phyloP scores from a whole-genome alignment of 2,888 invertebrate genomes.

The Stictocephala bisonia region DNA sequence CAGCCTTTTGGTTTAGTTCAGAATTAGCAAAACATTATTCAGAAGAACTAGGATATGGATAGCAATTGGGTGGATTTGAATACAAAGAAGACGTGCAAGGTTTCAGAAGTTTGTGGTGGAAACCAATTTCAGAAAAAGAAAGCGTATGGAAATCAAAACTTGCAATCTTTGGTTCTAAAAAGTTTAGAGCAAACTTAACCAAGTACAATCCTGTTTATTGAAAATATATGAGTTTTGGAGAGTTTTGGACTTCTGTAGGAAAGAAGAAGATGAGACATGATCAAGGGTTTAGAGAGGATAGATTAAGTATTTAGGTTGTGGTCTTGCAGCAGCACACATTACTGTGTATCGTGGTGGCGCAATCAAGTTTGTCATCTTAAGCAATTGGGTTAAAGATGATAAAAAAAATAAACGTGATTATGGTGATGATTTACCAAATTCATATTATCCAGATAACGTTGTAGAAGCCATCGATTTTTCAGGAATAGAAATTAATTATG shows the following conservation, averaged over 20 bases:
- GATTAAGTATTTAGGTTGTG: constrained; percentile 76
- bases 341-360: constrained; percentile 79
- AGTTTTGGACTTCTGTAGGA: constrained; percentile 70
- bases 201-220: constrained; percentile 14
- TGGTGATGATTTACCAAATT: constrained; percentile 70
- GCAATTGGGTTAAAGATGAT: constrained; percentile 65
- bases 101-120: constrained; percentile 13
- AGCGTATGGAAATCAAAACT: constrained; percentile 9
- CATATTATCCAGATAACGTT: constrained; percentile 70
- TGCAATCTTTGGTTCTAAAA: not conserved
- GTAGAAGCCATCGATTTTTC: constrained; percentile 87
- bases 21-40: too few species aligned
- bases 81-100: constrained; percentile 12
- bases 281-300: constrained; percentile 71
- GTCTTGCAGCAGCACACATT: constrained; percentile 90
- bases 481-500: constrained; percentile 78
- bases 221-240: constrained; percentile 10
- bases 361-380: constrained; percentile 72
- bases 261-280: constrained; percentile 68
- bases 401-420: constrained; percentile 60
- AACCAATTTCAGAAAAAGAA: constrained; percentile 2
- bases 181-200: not conserved
- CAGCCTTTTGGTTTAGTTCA: too few species aligned
- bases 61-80: constrained; percentile 4
- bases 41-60: too few species aligned